A percentile compares a stretch with the other conserved stretches of the same genome.
Conservation (phyloP, 2,797 vertebrate genomes). For the Epinephelus awoara region DNA sequence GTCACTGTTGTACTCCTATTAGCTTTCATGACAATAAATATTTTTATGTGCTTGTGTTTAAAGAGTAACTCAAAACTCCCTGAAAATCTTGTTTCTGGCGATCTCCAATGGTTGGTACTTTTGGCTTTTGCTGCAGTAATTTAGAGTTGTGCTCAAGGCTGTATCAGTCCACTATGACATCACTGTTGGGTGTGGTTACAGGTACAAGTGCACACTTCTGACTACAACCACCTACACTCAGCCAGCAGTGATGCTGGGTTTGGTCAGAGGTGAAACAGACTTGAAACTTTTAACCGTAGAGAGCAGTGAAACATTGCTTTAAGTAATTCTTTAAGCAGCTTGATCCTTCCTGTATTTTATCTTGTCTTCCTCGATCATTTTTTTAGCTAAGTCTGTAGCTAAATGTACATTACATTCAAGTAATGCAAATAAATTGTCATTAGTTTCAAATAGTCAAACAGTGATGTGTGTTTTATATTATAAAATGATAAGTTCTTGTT, state of each 20-base stretch:
- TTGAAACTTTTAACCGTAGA: background rate
- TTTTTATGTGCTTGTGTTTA: background rate
- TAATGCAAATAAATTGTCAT: background rate
- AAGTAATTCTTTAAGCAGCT: background rate
- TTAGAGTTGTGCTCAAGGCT: background rate
- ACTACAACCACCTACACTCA: background rate
- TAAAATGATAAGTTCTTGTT: background rate
- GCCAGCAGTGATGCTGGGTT: no score
- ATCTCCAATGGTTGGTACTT: background rate
- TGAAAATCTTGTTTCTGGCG: background rate
- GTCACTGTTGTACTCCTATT: background rate
- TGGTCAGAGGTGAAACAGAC: background rate
- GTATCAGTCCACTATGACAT: background rate
- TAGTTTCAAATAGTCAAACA: background rate
- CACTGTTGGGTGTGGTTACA: background rate
- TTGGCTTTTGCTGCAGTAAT: no score
- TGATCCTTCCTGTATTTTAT: background rate
- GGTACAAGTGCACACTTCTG: background rate
- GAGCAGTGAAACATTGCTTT: constrained; percentile 7
- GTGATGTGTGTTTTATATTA: background rate
- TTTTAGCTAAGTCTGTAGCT: background rate
- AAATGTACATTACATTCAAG: no score
- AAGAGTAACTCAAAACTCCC: background rate
- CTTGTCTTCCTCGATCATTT: background rate
- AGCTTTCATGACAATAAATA: background rate